Percentiles rank a stretch among this genome's conserved stretches.
Evolutionary conservation across 2,113 vertebrate genomes (phyloP).

Genomic region (Oreocharis arfaki): DNA sequence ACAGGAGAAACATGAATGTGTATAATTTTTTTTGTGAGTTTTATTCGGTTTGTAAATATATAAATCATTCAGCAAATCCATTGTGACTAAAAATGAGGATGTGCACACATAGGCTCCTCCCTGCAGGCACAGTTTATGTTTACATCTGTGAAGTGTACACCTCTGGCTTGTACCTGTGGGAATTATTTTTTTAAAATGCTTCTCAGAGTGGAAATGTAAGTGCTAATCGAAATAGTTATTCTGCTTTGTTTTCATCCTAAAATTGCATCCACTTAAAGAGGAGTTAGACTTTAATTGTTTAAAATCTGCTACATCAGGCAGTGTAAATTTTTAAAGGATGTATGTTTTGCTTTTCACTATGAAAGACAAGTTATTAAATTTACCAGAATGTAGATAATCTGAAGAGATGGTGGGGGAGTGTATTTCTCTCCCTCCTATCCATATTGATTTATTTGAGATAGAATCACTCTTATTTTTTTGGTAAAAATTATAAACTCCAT

Average conservation of each 20-base stretch:
- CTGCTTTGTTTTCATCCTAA: not conserved
- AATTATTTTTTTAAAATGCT: not conserved
- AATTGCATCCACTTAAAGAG: not conserved
- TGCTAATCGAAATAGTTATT: not conserved
- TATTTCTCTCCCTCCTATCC: not conserved
- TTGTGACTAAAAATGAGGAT: not conserved
- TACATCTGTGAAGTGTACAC: not conserved
- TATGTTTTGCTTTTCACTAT: not conserved
- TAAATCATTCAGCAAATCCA: not conserved
- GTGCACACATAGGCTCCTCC: not conserved
- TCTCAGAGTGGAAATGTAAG: not conserved
- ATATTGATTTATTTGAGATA: not conserved
- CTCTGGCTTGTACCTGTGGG: not conserved
- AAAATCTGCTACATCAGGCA: not conserved
- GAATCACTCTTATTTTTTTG: not conserved
- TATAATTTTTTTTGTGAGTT: not conserved
- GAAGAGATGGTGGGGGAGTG: not conserved
- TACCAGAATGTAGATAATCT: not conserved
- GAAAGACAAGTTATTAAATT: not conserved
- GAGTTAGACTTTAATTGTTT: not conserved
- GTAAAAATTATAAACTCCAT: not conserved
- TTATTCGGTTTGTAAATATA: not conserved
- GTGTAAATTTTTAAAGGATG: not conserved
- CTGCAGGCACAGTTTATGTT: not conserved
- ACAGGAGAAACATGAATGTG: not conserved